These are phyloP conservation scores for Oxytorus armatus DNA, from an alignment of 2,888 invertebrate genomes.

Conservation along the genomic window DNA sequence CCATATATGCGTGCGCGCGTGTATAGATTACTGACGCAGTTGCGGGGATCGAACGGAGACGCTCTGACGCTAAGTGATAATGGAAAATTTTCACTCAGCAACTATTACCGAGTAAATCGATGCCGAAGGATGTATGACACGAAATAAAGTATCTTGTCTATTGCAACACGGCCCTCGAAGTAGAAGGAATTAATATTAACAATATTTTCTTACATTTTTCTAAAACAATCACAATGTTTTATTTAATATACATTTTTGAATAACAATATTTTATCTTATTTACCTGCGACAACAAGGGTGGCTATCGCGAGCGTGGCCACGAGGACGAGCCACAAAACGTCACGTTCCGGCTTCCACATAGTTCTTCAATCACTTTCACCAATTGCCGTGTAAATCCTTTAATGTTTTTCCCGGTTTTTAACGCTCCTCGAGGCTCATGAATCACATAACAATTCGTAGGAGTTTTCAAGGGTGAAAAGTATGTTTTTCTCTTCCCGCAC, in stretches of 20 bases:
- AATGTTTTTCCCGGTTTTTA: background rate
- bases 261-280: slow-evolving; percentile 22
- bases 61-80: slow-evolving; percentile 18
- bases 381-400: slow-evolving; percentile 12
- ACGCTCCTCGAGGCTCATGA: background rate
- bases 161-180: no score
- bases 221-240: background rate
- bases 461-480: background rate
- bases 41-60: slow-evolving; percentile 14
- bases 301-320: slow-evolving; percentile 43
- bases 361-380: slow-evolving; percentile 34
- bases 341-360: slow-evolving; percentile 58
- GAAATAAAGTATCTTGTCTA: no score
- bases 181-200: no score
- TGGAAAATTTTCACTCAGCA: slow-evolving; percentile 58
- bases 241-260: background rate
- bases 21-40: slow-evolving; percentile 17
- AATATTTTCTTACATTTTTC: no score
- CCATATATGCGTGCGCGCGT: background rate
- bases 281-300: slow-evolving; percentile 56
- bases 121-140: background rate
- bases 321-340: slow-evolving; percentile 45
- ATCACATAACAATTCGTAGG: slow-evolving; percentile 12
- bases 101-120: slow-evolving; percentile 20
- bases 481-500: background rate